Evolutionary conservation across 2,888 invertebrate genomes (phyloP), one percentile per base, ranked within the genome.

Genomic region (Seira ritae): DNA sequence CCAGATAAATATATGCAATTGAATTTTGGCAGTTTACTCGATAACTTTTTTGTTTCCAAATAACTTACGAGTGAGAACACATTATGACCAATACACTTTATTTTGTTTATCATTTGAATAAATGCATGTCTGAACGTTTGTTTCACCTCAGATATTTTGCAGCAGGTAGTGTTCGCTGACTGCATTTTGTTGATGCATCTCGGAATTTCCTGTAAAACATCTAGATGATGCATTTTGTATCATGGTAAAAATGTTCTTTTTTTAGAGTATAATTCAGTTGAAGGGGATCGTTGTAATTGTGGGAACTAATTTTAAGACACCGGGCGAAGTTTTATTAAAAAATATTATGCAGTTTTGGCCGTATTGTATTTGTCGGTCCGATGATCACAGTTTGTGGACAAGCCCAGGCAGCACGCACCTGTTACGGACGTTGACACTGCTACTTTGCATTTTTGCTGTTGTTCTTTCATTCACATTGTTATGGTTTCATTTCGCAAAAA

Each of bases 371-470:
- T 2, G 31, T 2, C 31, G 31, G 31, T 31, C 31, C 17, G 12
- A 4, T 70, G 70, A 20, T 42, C 70, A 70, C 70, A 70, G 2
- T 46, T 46, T 17, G 15, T 70, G 42, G 46, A 19, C 46, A 19
- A 6, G 1, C 8, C 1, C n/a, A n/a, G 17, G 70, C 50, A 8
- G 12, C 50, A 50, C 15, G 50, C 50, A 50, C 50, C 50, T 50
- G 50, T 50, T 50, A 50, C 50, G 50, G 50, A 50, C 46, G 70
- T 46, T 70, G 70, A 70, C 70, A 70, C 50, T 50, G 50, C 50
- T 50, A 50, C 12, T 50, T 50, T 8, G 17, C 6, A 42, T 42
- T 42, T 50, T 15, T 50, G 17, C 12, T 50, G 2, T 3, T 50
- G 15, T 50, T 50, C 50, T 50, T 50, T 50, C 50, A 15, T 50